Conservation (phyloP, 2,113 vertebrate genomes). For the Periophthalmus modestus region DNA sequence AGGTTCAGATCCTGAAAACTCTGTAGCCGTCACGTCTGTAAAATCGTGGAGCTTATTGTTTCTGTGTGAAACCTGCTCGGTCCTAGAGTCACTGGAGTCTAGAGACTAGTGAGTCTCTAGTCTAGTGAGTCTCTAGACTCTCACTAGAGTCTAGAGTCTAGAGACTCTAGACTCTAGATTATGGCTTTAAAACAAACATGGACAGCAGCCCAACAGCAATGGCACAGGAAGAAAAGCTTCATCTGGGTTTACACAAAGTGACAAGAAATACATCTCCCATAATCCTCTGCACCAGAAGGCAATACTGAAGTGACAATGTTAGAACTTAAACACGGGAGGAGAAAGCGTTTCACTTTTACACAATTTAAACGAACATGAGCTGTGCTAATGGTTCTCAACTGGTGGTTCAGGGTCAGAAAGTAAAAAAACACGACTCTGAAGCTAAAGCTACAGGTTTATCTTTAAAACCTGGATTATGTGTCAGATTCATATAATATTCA, state of each 20-base stretch:
- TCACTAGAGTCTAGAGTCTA: too few relatives aligned
- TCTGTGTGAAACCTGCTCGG: conserved; percentile 23
- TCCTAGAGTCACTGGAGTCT: conserved; percentile 39
- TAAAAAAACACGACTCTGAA: neutral
- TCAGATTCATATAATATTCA: too few relatives aligned
- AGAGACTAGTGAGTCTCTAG: too few relatives aligned
- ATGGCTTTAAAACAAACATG: conserved; percentile 66
- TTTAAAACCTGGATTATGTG: neutral
- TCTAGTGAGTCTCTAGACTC: too few relatives aligned
- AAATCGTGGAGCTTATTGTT: conserved; percentile 11
- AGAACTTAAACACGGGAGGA: conserved; percentile 18
- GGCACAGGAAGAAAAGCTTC: conserved; percentile 53
- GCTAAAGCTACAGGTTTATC: neutral
- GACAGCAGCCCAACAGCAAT: conserved; percentile 50
- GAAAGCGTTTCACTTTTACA: conserved; percentile 27
- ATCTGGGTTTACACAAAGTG: conserved; percentile 16
- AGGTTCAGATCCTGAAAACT: conserved; percentile 28
- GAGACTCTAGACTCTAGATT: conserved; percentile 58
- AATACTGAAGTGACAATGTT: conserved; percentile 50
- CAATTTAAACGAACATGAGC: neutral
- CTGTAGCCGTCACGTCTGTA: conserved; percentile 29
- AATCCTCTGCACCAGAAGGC: conserved; percentile 20
- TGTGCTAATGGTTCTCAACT: neutral
- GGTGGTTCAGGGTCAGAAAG: neutral
- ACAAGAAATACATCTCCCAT: conserved; percentile 12